A percentile compares a stretch with the other conserved stretches of the same genome.
Conservation (phyloP, 2,888 invertebrate species). For the Autographa pulchrina region DNA sequence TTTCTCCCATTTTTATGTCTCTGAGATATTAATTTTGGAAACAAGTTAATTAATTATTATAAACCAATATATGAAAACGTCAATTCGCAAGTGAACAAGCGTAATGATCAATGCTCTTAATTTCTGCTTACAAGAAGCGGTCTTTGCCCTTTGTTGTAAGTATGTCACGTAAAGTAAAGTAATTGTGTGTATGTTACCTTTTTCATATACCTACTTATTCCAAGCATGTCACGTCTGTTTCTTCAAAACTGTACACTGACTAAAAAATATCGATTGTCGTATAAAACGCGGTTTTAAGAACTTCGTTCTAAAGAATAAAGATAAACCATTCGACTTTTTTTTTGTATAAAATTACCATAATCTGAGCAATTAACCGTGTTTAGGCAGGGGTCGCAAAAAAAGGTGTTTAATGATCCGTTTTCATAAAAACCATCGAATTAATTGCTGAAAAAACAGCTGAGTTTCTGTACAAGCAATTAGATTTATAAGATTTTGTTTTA, state of each 20-base stretch:
- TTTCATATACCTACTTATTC: too few relatives aligned
- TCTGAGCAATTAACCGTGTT: conserved; percentile 55
- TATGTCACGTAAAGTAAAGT: too few relatives aligned
- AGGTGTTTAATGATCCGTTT: conserved; percentile 32
- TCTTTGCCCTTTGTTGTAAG: too few relatives aligned
- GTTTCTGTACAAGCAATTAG: not conserved
- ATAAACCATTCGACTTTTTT: not conserved
- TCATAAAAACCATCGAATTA: conserved; percentile 37
- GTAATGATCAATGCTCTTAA: too few relatives aligned
- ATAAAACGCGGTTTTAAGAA: not conserved
- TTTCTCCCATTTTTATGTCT: too few relatives aligned
- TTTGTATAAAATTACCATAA: conserved; percentile 58
- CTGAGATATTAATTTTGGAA: too few relatives aligned
- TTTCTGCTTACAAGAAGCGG: too few relatives aligned
- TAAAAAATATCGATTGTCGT: not conserved
- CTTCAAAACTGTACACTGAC: not conserved
- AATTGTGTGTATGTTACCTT: too few relatives aligned
- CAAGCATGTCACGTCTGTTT: not conserved
- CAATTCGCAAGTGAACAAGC: too few relatives aligned
- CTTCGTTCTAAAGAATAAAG: not conserved
- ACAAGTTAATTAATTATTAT: too few relatives aligned
- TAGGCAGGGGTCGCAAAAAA: conserved; percentile 31
- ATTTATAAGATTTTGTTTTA: conserved; percentile 2
- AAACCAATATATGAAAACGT: too few relatives aligned
- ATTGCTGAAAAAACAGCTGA: conserved; percentile 16